phyloP scores from a whole-genome alignment of 2,797 vertebrate species.

The Spheniscus humboldti region DNA sequence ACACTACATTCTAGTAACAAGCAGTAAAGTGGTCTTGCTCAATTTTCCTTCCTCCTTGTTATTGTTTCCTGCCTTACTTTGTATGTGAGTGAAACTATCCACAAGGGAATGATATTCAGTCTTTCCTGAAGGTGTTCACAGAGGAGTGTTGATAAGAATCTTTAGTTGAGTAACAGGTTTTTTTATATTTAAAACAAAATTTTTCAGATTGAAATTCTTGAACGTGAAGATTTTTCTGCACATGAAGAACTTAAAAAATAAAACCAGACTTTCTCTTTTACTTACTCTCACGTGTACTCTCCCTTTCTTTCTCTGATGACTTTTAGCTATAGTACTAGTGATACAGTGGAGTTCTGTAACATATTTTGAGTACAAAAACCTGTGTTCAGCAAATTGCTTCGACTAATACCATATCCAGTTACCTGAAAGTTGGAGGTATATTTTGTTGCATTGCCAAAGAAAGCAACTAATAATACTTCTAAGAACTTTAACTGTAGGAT shows the following conservation, averaged over 20 bases:
- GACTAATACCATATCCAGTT: slow-evolving; percentile 70
- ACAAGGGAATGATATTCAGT: background rate
- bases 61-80: slow-evolving; percentile 46
- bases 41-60: slow-evolving; percentile 49
- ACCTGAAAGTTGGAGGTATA: slow-evolving; percentile 71
- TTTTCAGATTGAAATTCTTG: background rate
- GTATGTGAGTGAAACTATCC: background rate
- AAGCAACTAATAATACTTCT: slow-evolving; percentile 70
- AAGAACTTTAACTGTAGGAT: slow-evolving; percentile 63
- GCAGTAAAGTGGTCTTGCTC: slow-evolving; percentile 13
- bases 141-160: background rate
- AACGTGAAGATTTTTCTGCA: background rate
- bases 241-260: background rate
- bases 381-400: slow-evolving; percentile 71
- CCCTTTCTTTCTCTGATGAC: background rate
- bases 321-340: slow-evolving; percentile 4
- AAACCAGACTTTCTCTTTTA: background rate
- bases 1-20: background rate
- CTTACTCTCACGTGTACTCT: background rate
- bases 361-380: slow-evolving; percentile 59
- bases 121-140: slow-evolving; percentile 5
- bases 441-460: slow-evolving; percentile 71
- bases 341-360: slow-evolving; percentile 34
- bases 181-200: background rate
- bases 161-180: background rate